Evolutionary conservation across 2,797 vertebrate species (phyloP).

Genomic region (Poecilia picta): DNA sequence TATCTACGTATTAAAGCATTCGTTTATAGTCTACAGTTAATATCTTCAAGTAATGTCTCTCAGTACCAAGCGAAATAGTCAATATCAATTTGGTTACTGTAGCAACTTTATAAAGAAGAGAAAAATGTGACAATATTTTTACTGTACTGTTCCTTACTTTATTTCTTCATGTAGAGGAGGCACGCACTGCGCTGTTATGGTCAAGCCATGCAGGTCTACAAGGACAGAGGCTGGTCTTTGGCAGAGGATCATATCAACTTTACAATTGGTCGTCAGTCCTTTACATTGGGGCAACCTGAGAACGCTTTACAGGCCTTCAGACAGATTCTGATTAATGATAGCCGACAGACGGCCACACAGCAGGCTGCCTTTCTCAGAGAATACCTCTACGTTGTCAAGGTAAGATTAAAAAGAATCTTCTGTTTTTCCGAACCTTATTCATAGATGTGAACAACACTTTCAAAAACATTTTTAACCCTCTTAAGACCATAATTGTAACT

Average conservation of each 20-base stretch:
- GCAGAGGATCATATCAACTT: constrained; percentile 99
- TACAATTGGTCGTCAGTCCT: constrained; percentile 96
- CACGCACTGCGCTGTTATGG: constrained; percentile 97
- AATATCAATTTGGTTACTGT: not conserved
- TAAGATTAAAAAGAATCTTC: constrained; percentile 43
- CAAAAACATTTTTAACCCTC: not conserved
- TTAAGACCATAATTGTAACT: no score
- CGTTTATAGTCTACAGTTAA: not conserved
- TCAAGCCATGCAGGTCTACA: constrained; percentile 98
- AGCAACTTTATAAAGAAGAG: not conserved
- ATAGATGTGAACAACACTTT: not conserved
- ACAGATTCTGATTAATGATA: constrained; percentile 95
- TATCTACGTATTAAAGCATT: not conserved
- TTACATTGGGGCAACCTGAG: constrained; percentile 90
- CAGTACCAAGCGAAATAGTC: not conserved
- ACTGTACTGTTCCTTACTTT: not conserved
- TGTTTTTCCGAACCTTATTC: not conserved
- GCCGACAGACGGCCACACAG: constrained; percentile 92
- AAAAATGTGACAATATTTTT: not conserved
- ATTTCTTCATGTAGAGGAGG: constrained; percentile 80
- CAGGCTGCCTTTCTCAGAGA: constrained; percentile 95
- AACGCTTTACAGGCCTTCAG: constrained; percentile 92
- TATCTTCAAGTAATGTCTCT: not conserved
- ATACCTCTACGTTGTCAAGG: constrained; percentile 97
- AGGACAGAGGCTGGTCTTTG: constrained; percentile 94